Percentiles rank a stretch among this genome's conserved stretches.
phyloP scores from a whole-genome alignment of 2,888 invertebrate genomes.

The Lycophotia porphyrea region DNA sequence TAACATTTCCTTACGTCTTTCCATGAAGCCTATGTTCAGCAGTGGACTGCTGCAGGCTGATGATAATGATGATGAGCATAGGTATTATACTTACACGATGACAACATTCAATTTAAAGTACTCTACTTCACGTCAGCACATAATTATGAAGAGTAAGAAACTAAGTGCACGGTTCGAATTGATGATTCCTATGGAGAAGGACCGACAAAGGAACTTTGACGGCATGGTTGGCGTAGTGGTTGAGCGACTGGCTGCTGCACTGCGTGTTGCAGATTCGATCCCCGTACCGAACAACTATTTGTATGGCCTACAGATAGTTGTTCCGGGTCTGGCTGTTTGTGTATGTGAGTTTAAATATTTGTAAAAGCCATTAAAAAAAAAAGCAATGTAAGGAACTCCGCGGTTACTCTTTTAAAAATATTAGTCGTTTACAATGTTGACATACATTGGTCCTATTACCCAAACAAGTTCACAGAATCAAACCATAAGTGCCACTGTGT shows the following conservation, averaged over 20 bases:
- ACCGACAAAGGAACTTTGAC: neutral
- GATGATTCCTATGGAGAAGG: neutral
- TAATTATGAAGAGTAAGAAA: neutral
- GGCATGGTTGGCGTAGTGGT: too few relatives aligned
- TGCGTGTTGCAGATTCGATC: neutral
- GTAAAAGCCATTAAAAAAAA: neutral
- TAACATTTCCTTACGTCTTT: neutral
- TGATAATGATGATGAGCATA: neutral
- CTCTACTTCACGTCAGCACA: neutral
- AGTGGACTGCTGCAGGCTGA: neutral
- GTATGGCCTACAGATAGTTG: neutral
- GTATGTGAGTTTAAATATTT: neutral
- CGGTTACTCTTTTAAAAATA: neutral
- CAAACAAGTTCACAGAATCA: constrained; percentile 16
- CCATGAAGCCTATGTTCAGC: neutral
- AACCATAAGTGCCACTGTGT: constrained; percentile 23
- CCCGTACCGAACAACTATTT: neutral
- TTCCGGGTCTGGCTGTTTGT: neutral
- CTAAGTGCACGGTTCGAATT: neutral
- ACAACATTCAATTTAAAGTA: neutral
- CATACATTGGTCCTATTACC: constrained; percentile 22
- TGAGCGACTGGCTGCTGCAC: too few relatives aligned
- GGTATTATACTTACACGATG: too few relatives aligned
- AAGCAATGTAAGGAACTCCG: neutral
- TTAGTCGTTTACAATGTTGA: neutral